These are phyloP conservation scores for Machimus rusticus DNA, from an alignment of 2,888 invertebrate genomes.

Conservation along the genomic window DNA sequence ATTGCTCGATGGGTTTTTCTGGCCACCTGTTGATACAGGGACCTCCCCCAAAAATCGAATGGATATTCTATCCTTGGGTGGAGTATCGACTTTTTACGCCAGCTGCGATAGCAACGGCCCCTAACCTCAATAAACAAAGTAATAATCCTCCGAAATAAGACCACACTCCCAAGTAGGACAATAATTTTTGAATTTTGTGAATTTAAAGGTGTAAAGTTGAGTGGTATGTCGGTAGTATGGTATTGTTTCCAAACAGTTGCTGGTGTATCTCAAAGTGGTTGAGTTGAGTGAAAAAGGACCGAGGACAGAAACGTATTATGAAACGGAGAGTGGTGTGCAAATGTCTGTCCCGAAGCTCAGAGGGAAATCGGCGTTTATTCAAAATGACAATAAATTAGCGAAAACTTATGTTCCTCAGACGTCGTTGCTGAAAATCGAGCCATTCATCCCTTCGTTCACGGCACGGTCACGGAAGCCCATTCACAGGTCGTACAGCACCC, in stretches of 20 bases:
- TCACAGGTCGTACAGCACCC: slow-evolving; percentile 62
- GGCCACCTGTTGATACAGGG: slow-evolving; percentile 14
- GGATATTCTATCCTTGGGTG: background rate
- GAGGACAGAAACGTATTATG: background rate
- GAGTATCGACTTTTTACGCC: slow-evolving; percentile 22
- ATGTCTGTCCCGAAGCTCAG: slow-evolving; percentile 61
- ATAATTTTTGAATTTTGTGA: slow-evolving; percentile 45
- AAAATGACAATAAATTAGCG: slow-evolving; percentile 21
- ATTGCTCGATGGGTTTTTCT: background rate
- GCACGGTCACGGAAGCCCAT: slow-evolving; percentile 58
- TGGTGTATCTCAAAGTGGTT: background rate
- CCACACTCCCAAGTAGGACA: slow-evolving; percentile 2
- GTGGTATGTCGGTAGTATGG: background rate
- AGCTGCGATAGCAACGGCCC: slow-evolving; percentile 59
- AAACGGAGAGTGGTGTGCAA: slow-evolving; percentile 42
- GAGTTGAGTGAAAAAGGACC: background rate
- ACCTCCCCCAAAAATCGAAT: slow-evolving; percentile 7
- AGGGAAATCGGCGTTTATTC: slow-evolving; percentile 54
- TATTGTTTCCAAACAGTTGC: background rate
- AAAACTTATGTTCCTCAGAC: slow-evolving; percentile 58
- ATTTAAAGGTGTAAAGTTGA: slow-evolving; percentile 41
- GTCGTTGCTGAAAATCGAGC: slow-evolving; percentile 63
- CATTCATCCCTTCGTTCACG: slow-evolving; percentile 62
- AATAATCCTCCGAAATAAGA: slow-evolving; percentile 55
- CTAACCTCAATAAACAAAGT: slow-evolving; percentile 64